phyloP scores from a whole-genome alignment of 2,888 invertebrate genomes.

The Seira ritae region DNA sequence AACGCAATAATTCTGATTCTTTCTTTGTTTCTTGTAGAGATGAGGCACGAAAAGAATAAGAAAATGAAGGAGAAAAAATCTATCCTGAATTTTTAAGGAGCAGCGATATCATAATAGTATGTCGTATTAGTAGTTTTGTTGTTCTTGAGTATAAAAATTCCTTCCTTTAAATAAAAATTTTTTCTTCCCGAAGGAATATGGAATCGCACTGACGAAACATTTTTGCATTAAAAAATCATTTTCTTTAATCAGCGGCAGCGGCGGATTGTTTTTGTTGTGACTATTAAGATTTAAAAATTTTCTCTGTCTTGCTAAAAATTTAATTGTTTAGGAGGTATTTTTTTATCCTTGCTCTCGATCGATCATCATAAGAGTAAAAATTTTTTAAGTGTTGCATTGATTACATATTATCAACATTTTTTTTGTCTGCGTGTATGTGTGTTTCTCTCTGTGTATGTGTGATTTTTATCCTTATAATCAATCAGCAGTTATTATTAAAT shows the following conservation, averaged over 20 bases:
- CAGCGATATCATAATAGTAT: slow-evolving; percentile 15
- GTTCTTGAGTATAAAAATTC: background rate
- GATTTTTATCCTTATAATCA: slow-evolving; percentile 20
- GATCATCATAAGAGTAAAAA: background rate
- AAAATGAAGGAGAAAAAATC: background rate
- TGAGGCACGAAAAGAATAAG: background rate
- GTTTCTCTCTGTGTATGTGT: slow-evolving; percentile 14
- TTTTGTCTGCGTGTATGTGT: slow-evolving; percentile 23
- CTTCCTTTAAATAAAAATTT: too few species aligned
- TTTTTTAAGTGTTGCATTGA: background rate
- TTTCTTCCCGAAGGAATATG: too few species aligned
- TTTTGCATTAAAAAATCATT: too few species aligned
- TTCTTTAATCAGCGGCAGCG: slow-evolving; percentile 22
- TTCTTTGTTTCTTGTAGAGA: background rate
- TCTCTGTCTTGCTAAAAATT: background rate
- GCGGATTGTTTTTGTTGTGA: slow-evolving; percentile 22
- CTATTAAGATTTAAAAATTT: slow-evolving; percentile 5
- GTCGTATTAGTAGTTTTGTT: slow-evolving; percentile 8
- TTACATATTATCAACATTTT: background rate
- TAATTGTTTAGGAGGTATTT: background rate
- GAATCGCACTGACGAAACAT: too few species aligned
- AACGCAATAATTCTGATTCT: slow-evolving; percentile 1
- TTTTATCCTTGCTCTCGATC: background rate
- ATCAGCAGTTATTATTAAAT: slow-evolving; percentile 11
- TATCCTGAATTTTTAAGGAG: background rate